Evolutionary conservation across 2,888 invertebrate genomes (phyloP), one percentile per base, ranked within the genome.

Genomic region (Ichneumoninae sp.): DNA sequence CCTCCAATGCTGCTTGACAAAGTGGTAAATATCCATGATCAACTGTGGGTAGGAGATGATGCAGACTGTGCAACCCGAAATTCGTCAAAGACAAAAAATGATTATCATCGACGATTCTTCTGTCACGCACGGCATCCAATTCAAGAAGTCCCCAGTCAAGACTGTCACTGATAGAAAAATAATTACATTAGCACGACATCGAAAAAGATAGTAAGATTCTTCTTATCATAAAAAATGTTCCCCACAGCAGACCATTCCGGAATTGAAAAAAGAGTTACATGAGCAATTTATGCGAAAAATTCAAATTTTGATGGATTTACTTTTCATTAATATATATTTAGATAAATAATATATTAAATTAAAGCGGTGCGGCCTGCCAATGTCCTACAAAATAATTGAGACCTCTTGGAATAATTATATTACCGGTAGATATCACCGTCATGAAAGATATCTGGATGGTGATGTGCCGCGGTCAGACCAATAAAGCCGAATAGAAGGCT

Each of bases 81-180:
- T 96, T 95, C 0, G 96, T 96, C 76, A 97, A 92, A 0, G 96
- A 95, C 85, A 96, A 94, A 91, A 97, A 96, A 85, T 95, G 95
- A 60, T 95, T 96, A 16, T 96, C 95, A 10, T 95, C 95, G 83
- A 96, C 94, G 85, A 97, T 96, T 26, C 95, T 94, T 85, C 97
- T 95, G 91, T 97, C 97, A 44, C 96, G 95, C 0, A 97, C 95
- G 0, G 97, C 95, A 89, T 97, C 97, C 86, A 97, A 89, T 92
- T 97, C 97, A 89, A 96, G 95, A 0, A 97, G 91, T 2, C 97
- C 98, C 97, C 97, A 98, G 92, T 98, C 98, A 47, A 95, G 87
- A 66, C 94, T 91, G 50, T 93, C 92, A 83, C 96, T 96, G 93
- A 33, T 36, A 22, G 30, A 13, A n/a, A 69, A 50, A 26, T 26